Evolutionary conservation across 1,140 invertebrate genomes (phyloP), one percentile per base, ranked within the genome.

Genomic region (Antheraea pernyi): DNA sequence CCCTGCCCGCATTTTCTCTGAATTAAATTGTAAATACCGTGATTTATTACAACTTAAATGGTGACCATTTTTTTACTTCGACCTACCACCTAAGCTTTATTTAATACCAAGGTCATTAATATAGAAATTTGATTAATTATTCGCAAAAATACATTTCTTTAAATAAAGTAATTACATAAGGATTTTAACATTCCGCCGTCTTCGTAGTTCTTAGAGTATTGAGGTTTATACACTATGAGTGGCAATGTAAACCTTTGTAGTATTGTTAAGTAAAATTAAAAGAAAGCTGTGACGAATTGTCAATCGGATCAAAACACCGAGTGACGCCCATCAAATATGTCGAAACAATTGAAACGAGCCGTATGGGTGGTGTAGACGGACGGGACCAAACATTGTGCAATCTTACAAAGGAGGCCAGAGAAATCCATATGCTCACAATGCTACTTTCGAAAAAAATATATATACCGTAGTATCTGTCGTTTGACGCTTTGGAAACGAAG

Each of bases 241-340:
- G 65, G 65, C 53, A 62, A 53, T 67, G 13, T 30, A 10, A 61
- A 61, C 19, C 19, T 30, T 19, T 53, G 46, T 53, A 53, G 16
- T 53, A n/a, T 53, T 53, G 46, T 16, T 6, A 13, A 62, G 46
- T 16, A 13, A 13, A 62, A 67, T 37, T 65, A 70, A 85, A 87
- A 88, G 87, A 89, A 88, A 86, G 84, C 82, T 78, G 86, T 83
- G 91, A 89, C 89, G 84, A 91, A 91, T 91, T 83, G 82, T 83
- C 85, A 87, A 88, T 90, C 81, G 79, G 85, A 88, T 86, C 83
- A 86, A 73, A 79, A 74, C 77, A 75, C 76, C 77, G 73, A 77
- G 81, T 79, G 85, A 82, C 85, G 86, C 83, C 86, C 84, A 86
- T 85, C 79, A 77, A 72, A 83, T 82, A 76, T 71, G 75, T 81